These are phyloP conservation scores for Eidolon dupreanum DNA, from an alignment of 2,797 vertebrate species.

Conservation along the genomic window DNA sequence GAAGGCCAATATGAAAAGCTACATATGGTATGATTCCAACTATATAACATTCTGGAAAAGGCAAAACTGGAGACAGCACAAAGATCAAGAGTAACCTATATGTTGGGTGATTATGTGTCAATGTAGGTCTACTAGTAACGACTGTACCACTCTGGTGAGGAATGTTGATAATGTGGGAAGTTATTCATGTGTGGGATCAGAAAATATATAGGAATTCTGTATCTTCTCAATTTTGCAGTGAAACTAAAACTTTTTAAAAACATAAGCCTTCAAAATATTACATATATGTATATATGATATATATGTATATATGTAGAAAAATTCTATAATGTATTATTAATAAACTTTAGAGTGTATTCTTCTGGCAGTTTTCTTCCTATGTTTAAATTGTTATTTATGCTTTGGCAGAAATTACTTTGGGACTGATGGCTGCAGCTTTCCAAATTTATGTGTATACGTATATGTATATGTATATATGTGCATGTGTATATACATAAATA, in stretches of 20 bases:
- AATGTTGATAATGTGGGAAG: background rate
- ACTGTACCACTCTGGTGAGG: background rate
- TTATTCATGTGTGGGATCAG: too few relatives aligned
- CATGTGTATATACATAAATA: background rate
- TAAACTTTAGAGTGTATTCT: conserved; percentile 3
- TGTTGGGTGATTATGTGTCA: background rate
- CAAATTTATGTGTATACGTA: background rate
- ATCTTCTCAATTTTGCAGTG: background rate
- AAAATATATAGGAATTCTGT: background rate
- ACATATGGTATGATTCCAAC: background rate
- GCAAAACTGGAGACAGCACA: background rate
- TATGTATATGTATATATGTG: background rate
- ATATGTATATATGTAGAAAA: too few relatives aligned
- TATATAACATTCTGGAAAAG: background rate
- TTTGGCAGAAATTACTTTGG: conserved; percentile 53
- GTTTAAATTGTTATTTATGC: background rate
- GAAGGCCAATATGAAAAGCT: background rate
- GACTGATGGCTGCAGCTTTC: conserved; percentile 28
- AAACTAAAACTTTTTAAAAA: background rate
- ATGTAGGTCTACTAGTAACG: background rate
- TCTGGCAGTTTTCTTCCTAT: background rate
- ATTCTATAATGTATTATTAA: background rate
- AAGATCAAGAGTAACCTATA: background rate
- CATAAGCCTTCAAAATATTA: too few relatives aligned
- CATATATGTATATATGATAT: too few relatives aligned